Conservation (phyloP, 2,797 vertebrate species). For the Selene dorsalis region DNA sequence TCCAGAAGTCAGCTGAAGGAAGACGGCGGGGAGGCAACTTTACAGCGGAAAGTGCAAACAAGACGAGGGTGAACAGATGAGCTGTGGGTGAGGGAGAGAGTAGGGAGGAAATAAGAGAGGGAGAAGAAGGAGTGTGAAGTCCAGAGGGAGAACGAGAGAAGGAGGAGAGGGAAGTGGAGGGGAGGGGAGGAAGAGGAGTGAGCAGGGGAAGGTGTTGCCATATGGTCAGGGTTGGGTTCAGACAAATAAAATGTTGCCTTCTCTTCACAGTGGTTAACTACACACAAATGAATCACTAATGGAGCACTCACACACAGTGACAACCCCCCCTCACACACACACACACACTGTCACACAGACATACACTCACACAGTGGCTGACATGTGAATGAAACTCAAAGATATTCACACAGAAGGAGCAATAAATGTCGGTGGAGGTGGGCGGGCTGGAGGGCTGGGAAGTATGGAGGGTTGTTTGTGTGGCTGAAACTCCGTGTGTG, state of each 20-base stretch:
- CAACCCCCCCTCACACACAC: slow-evolving; percentile 23
- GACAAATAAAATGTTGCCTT: slow-evolving; percentile 92
- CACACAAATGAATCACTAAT: slow-evolving; percentile 89
- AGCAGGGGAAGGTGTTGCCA: slow-evolving; percentile 74
- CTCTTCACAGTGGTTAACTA: slow-evolving; percentile 91
- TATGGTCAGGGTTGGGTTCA: slow-evolving; percentile 96
- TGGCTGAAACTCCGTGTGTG: slow-evolving; percentile 39
- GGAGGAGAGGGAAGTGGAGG: slow-evolving; percentile 36
- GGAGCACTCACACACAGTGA: slow-evolving; percentile 66
- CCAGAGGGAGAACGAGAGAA: slow-evolving; percentile 36
- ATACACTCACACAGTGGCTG: slow-evolving; percentile 64
- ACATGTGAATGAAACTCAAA: slow-evolving; percentile 79
- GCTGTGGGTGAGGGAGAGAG: slow-evolving; percentile 36
- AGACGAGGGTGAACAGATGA: slow-evolving; percentile 38
- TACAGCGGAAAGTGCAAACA: slow-evolving; percentile 27
- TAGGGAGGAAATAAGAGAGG: slow-evolving; percentile 10
- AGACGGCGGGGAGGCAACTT: slow-evolving; percentile 46
- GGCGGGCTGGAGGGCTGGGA: slow-evolving; percentile 55
- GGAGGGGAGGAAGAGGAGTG: slow-evolving; percentile 41
- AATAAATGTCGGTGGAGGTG: slow-evolving; percentile 78
- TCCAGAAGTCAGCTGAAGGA: slow-evolving; percentile 61
- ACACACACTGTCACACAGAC: slow-evolving; percentile 38
- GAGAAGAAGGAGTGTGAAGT: slow-evolving; percentile 44
- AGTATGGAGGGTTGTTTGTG: slow-evolving; percentile 65
- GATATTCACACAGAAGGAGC: slow-evolving; percentile 79